These are phyloP conservation scores for Bovichtus diacanthus DNA, from an alignment of 2,797 vertebrate species.

Conservation along the genomic window DNA sequence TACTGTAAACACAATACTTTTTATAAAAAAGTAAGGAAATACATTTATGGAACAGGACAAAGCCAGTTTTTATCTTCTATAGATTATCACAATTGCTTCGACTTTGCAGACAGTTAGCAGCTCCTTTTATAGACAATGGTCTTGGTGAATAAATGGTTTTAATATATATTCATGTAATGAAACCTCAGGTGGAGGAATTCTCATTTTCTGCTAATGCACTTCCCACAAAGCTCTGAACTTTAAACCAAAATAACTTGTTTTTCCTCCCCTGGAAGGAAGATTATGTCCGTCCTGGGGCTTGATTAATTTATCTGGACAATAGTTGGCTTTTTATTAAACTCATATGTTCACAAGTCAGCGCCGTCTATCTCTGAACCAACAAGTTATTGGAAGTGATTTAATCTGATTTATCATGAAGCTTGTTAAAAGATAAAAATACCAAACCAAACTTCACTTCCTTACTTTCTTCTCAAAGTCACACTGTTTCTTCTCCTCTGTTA, in stretches of 20 bases:
- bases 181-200: conserved; percentile 43
- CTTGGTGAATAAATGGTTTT: conserved; percentile 19
- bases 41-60: neutral
- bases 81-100: neutral
- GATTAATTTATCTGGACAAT: neutral
- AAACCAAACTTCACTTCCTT: neutral
- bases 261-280: neutral
- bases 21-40: neutral
- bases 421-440: neutral
- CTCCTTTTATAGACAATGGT: neutral
- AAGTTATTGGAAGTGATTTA: neutral
- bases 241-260: conserved; percentile 1
- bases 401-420: neutral
- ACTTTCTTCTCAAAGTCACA: neutral
- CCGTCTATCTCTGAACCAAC: neutral
- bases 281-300: neutral
- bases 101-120: neutral
- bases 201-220: conserved; percentile 45
- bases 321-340: conserved; percentile 1
- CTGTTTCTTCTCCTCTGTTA: neutral
- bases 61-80: neutral
- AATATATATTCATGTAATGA: conserved; percentile 47
- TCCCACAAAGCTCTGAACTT: conserved; percentile 18
- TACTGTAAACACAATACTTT: neutral
- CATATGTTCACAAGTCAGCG: neutral